These are phyloP conservation scores for Synchiropus splendidus DNA, from an alignment of 2,113 vertebrate species.

Conservation along the genomic window DNA sequence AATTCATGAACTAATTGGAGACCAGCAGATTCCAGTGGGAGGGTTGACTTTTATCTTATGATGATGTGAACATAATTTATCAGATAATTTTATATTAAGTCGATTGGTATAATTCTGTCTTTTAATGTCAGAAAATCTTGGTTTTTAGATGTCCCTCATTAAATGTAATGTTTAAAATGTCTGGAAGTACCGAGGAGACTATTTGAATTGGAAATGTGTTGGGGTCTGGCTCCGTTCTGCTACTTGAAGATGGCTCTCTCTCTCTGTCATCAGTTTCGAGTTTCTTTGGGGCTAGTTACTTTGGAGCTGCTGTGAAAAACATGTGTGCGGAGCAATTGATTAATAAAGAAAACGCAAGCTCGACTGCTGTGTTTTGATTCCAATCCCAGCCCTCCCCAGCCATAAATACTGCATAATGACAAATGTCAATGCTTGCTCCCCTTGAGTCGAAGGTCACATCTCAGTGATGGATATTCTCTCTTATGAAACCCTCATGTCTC, in stretches of 20 bases:
- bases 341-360: constrained; percentile 56
- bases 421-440: constrained; percentile 62
- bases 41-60: constrained; percentile 75
- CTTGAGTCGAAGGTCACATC: constrained; percentile 64
- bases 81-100: constrained; percentile 75
- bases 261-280: constrained; percentile 62
- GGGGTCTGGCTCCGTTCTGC: constrained; percentile 42
- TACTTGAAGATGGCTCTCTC: constrained; percentile 56
- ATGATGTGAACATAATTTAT: constrained; percentile 77
- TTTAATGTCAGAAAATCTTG: constrained; percentile 72
- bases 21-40: constrained; percentile 69
- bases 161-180: constrained; percentile 73
- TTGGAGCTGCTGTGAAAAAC: constrained; percentile 50
- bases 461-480: constrained; percentile 31
- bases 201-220: constrained; percentile 72
- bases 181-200: constrained; percentile 60
- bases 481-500: constrained; percentile 44
- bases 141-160: constrained; percentile 76
- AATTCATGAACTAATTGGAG: constrained; percentile 75
- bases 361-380: constrained; percentile 56
- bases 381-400: constrained; percentile 43
- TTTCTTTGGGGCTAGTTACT: constrained; percentile 59
- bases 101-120: constrained; percentile 71
- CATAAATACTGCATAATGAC: constrained; percentile 67
- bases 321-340: constrained; percentile 45